phyloP scores from a whole-genome alignment of 64 coral and sea anemone species.

The Montipora foliosa region DNA sequence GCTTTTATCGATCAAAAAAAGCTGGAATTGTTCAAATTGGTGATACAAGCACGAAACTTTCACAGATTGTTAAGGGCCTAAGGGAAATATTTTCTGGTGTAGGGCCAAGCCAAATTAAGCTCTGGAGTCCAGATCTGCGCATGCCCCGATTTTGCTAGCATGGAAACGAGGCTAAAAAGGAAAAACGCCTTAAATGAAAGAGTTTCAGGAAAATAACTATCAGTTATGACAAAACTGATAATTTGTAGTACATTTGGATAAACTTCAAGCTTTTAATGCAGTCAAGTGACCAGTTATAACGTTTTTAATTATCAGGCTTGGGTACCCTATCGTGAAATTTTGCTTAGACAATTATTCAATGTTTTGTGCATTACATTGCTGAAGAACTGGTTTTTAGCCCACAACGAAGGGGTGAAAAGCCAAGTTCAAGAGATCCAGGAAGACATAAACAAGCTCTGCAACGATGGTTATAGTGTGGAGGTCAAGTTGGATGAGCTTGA shows the following conservation, averaged over 20 bases:
- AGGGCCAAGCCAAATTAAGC: conserved; percentile 65
- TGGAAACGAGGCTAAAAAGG: conserved; percentile 74
- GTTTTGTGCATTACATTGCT: too few relatives aligned
- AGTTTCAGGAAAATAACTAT: conserved; percentile 42
- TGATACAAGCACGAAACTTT: conserved; percentile 80
- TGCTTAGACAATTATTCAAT: too few relatives aligned
- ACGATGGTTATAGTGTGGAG: too few relatives aligned
- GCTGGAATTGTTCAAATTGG: conserved; percentile 56
- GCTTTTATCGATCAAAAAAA: too few relatives aligned
- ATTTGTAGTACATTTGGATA: conserved; percentile 36
- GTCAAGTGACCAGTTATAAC: conserved; percentile 37
- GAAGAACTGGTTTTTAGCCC: too few relatives aligned
- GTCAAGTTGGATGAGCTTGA: too few relatives aligned
- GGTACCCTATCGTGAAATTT: too few relatives aligned
- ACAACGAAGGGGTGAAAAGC: too few relatives aligned
- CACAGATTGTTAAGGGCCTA: neutral
- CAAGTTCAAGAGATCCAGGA: too few relatives aligned
- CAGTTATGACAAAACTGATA: conserved; percentile 44
- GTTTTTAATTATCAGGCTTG: neutral
- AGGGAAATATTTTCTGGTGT: conserved; percentile 68
- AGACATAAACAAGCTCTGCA: too few relatives aligned
- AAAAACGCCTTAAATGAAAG: conserved; percentile 31
- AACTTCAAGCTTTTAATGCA: conserved; percentile 25
- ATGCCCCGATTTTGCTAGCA: conserved; percentile 48
- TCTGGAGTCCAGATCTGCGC: conserved; percentile 59